Evolutionary conservation across 2,797 vertebrate genomes (phyloP), one percentile per base, ranked within the genome.

Genomic region (Protosalanx chinensis): DNA sequence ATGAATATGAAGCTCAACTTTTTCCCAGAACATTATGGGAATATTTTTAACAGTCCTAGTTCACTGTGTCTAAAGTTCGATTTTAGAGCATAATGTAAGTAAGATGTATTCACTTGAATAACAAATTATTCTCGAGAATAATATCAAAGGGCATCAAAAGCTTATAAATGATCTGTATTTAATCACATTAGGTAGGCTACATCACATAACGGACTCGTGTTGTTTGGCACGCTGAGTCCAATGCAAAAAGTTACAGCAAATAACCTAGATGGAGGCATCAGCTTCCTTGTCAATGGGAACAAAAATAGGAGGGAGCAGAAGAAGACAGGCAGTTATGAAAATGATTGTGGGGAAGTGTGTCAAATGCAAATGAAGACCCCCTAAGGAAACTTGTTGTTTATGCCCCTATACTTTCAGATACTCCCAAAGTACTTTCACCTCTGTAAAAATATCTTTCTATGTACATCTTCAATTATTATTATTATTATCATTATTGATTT

Each of bases 321-420:
- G 79, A 82, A 85, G 83, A 85, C 79, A 87, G 81, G 73, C 85
- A 88, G 87, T 89, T 89, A 91, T 90, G 89, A 88, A 91, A 91
- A 91, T 85, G 78, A 91, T 89, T 86, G 82, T 87, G 89, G 83
- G 89, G 82, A 92, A 90, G 89, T 92, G 91, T 90, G 89, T 84
- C 88, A 87, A 79, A 89, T 91, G 88, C 86, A 91, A 91, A 91
- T 91, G 76, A 88, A 82, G 80, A 30, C 70, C 41, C 70, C 33
- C 59, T 68, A 69, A 78, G 76, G 80, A 87, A 89, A 89, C 82
- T 88, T 88, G 84, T 89, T 79, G 73, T 75, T 83, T 74, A 79
- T 0, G 74, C 79, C 87, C 84, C 86, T 88, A 84, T 81, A 64
- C 79, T 76, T 56, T 56, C 51, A 72, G 71, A 61, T 78, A 46